These are phyloP conservation scores for Drosophila pegasa DNA, from an alignment of 2,888 invertebrate genomes.

Conservation along the genomic window DNA sequence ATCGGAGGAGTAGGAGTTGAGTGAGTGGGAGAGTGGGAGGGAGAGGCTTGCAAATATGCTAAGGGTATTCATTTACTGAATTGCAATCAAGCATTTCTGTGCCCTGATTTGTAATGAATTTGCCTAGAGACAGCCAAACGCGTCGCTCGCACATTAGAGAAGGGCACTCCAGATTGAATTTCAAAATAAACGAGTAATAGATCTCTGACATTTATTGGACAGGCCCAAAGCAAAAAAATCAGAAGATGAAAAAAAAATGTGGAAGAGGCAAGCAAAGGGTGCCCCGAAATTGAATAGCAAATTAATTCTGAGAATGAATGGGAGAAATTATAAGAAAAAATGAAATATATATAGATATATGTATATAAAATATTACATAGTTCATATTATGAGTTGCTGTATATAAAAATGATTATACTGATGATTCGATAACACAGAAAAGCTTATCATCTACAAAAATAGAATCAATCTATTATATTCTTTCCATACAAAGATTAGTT, in stretches of 20 bases:
- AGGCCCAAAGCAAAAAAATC: constrained; percentile 14
- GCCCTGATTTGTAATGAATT: constrained; percentile 58
- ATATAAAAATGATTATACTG: no score
- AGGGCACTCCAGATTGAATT: constrained; percentile 47
- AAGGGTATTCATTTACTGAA: constrained; percentile 49
- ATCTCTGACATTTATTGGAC: constrained; percentile 70
- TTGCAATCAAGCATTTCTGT: constrained; percentile 47
- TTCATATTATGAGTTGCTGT: no score
- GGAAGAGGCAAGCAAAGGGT: constrained; percentile 5
- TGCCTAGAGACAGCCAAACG: constrained; percentile 47
- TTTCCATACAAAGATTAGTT: no score
- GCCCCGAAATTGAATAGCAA: constrained; percentile 7
- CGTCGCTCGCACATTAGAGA: constrained; percentile 32
- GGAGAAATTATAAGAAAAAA: not conserved
- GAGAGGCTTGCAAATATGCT: constrained; percentile 23
- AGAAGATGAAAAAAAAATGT: not conserved
- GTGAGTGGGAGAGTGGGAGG: not conserved
- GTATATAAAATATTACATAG: no score
- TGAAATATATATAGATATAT: no score
- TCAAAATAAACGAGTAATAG: constrained; percentile 48
- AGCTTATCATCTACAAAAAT: no score
- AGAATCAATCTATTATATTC: no score
- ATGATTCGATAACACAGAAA: no score
- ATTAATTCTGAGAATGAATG: not conserved
- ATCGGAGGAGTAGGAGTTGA: not conserved